A percentile compares a stretch with the other conserved stretches of the same genome.
phyloP scores from a whole-genome alignment of 2,797 vertebrate genomes.

The Aphelocoma californica region DNA sequence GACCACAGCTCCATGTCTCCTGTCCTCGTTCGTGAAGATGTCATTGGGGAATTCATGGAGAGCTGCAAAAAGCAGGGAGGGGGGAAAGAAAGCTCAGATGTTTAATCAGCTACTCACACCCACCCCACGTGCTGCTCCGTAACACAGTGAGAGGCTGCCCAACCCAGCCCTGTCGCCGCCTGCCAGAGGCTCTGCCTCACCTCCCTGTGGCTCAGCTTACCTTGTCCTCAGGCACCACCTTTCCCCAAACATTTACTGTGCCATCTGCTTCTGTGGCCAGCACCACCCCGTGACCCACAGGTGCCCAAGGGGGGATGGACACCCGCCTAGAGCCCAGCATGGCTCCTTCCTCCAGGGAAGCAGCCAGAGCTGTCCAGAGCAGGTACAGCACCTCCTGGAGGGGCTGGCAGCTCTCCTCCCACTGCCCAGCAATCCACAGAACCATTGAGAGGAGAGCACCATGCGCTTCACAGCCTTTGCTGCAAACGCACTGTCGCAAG shows the following conservation, averaged over 20 bases:
- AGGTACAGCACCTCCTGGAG: background rate
- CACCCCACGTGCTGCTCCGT: fast-evolving
- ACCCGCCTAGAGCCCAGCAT: background rate
- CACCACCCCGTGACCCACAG: background rate
- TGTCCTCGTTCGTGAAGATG: slow-evolving; percentile 88
- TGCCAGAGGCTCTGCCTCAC: background rate
- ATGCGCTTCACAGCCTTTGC: background rate
- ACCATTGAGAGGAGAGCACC: background rate
- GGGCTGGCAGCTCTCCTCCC: background rate
- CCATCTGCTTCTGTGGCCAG: background rate
- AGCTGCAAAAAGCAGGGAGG: slow-evolving; percentile 73
- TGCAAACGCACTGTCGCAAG: background rate
- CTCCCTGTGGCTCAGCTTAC: background rate
- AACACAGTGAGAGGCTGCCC: background rate
- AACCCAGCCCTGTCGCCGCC: background rate
- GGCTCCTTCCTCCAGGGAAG: no score
- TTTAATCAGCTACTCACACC: background rate
- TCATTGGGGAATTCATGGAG: slow-evolving; percentile 94
- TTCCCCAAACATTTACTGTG: background rate
- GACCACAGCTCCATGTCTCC: slow-evolving; percentile 87
- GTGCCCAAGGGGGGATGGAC: background rate
- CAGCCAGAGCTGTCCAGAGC: background rate
- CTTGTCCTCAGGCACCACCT: background rate
- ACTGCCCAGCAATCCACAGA: background rate
- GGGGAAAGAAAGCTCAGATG: slow-evolving; percentile 22